Evolutionary conservation across 2,888 invertebrate species (phyloP), one percentile per base, ranked within the genome.

Genomic region (Lochmaea crataegi): DNA sequence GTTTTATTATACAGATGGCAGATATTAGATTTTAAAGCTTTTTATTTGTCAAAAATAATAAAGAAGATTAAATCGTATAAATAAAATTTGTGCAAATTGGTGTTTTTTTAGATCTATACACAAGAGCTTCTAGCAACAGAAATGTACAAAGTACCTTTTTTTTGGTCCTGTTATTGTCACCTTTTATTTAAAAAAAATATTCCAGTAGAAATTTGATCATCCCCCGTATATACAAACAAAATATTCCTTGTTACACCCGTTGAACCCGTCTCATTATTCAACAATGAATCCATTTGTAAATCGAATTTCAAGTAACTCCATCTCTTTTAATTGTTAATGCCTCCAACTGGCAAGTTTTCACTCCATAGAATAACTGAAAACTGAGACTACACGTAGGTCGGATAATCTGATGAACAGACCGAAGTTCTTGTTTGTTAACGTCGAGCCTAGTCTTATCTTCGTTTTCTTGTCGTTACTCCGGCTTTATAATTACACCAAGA

Each of bases 301-400:
- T 48, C 48, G n/a, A 48, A 48, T 48, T 48, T 48, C 48, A 48
- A 48, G 48, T n/a, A 5, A n/a, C n/a, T 48, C 6, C n/a, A n/a
- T 48, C 12, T 48, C 7, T 38, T 48, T 48, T 48, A n/a, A 48
- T 48, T 48, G 48, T n/a, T 48, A n/a, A 14, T 48, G 14, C 45
- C 11, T 9, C 11, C 45, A 45, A 11, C 45, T 45, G 14, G n/a
- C 48, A 48, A 48, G n/a, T 48, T 48, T 48, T n/a, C 48, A 48
- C 48, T 48, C n/a, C 48, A 48, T 48, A n/a, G 48, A 48, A 48
- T 48, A 48, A 48, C 48, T n/a, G 48, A 48, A n/a, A 48, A 48
- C 6, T 48, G 48, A 48, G n/a, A n/a, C 48, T n/a, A 48, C 48
- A 7, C 48, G n/a, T 48, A 48, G n/a, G n/a, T 14, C 14, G n/a